Evolutionary conservation across 2,113 vertebrate genomes (phyloP).

Genomic region (Ptilonorhynchus violaceus): DNA sequence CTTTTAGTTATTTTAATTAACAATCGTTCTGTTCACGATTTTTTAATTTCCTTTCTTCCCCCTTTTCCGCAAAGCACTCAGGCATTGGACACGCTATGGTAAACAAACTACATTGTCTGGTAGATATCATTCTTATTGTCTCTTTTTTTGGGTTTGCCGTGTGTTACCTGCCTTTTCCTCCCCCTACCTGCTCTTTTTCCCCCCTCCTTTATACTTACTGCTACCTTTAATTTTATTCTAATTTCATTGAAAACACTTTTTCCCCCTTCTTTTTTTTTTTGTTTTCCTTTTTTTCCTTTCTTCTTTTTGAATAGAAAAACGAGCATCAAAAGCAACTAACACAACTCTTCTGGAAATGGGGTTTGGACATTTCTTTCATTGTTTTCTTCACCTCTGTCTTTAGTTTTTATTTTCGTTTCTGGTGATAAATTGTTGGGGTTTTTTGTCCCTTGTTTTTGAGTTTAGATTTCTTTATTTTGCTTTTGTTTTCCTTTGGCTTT

Average conservation of each 20-base stretch:
- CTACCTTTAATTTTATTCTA: slow-evolving; percentile 73
- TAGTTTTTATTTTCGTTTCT: not conserved
- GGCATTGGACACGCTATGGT: slow-evolving; percentile 99
- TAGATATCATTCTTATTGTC: slow-evolving; percentile 99
- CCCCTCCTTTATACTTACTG: slow-evolving; percentile 62
- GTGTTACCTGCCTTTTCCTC: slow-evolving; percentile 88
- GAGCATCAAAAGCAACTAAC: slow-evolving; percentile 52
- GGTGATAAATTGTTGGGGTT: not conserved
- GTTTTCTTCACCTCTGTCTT: not conserved
- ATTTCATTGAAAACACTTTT: slow-evolving; percentile 79
- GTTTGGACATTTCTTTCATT: slow-evolving; percentile 51
- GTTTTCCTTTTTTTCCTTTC: not conserved
- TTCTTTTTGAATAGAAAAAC: slow-evolving; percentile 23
- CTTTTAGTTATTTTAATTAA: slow-evolving; percentile 97
- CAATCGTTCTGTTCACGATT: slow-evolving; percentile 99
- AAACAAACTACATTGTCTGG: slow-evolving; percentile 99
- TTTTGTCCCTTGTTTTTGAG: not conserved
- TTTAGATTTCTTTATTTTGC: not conserved
- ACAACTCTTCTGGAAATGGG: slow-evolving; percentile 56
- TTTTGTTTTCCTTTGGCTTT: slow-evolving; percentile 41
- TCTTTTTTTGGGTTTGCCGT: slow-evolving; percentile 99
- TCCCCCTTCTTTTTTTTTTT: fast-evolving
- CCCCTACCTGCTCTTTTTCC: slow-evolving; percentile 38
- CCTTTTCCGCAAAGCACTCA: slow-evolving; percentile 99
- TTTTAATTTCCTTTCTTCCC: slow-evolving; percentile 99